Evolutionary conservation across 2,797 vertebrate genomes (phyloP).

Genomic region (Erpetoichthys calabaricus): DNA sequence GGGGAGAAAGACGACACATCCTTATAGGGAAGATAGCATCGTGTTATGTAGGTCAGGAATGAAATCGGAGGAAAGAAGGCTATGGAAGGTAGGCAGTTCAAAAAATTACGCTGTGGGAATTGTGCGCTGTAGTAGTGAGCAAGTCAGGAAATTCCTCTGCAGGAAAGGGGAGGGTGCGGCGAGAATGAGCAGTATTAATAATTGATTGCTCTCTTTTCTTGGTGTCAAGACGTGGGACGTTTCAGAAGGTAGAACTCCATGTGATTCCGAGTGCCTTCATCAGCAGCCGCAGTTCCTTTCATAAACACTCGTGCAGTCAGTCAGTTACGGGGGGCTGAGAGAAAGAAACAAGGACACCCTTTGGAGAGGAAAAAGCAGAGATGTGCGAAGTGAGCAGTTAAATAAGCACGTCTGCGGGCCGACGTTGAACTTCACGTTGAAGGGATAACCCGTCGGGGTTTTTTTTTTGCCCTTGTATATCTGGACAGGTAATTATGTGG

Average conservation of each 20-base stretch:
- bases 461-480: constrained; percentile 13
- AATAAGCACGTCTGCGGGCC: constrained; percentile 24
- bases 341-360: constrained; percentile 53
- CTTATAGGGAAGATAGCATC: not conserved
- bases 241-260: constrained; percentile 35
- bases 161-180: constrained; percentile 18
- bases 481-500: constrained; percentile 39
- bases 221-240: constrained; percentile 46
- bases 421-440: constrained; percentile 35
- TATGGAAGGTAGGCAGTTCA: constrained; percentile 2
- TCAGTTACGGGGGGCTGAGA: constrained; percentile 18
- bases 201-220: constrained; percentile 32
- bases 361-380: constrained; percentile 35
- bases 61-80: not conserved
- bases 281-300: constrained; percentile 34
- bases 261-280: constrained; percentile 32
- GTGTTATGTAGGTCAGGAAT: constrained; percentile 4
- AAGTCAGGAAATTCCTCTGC: constrained; percentile 9
- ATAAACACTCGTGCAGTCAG: constrained; percentile 20
- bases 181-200: constrained; percentile 29
- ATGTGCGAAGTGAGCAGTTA: constrained; percentile 43
- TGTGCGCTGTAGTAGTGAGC: constrained; percentile 1
- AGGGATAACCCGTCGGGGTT: constrained; percentile 18
- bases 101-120: not conserved
- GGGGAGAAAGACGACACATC: not conserved